These are phyloP conservation scores for Zaprionus vittiger DNA, from an alignment of 1,140 invertebrate genomes.

Conservation along the genomic window DNA sequence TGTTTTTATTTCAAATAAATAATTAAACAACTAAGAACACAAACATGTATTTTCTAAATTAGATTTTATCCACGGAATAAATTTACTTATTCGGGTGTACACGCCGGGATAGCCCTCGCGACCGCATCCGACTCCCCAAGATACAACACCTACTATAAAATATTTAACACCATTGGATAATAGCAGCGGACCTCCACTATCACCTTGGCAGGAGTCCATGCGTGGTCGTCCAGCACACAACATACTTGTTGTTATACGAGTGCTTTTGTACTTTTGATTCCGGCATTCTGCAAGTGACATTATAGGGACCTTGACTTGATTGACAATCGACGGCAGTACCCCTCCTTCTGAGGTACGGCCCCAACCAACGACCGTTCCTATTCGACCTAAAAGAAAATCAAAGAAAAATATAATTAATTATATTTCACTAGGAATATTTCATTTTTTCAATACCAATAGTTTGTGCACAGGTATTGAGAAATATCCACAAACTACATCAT, in stretches of 20 bases:
- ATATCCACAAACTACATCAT: constrained; percentile 50
- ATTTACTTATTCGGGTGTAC: constrained; percentile 83
- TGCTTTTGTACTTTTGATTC: constrained; percentile 92
- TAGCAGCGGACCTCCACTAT: constrained; percentile 92
- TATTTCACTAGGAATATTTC: background rate
- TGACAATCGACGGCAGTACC: constrained; percentile 90
- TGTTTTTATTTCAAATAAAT: constrained; percentile 12
- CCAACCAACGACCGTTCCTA: constrained; percentile 92
- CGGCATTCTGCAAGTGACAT: constrained; percentile 91
- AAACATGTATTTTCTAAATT: constrained; percentile 84
- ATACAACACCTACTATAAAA: constrained; percentile 90
- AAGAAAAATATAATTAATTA: background rate
- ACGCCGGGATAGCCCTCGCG: constrained; percentile 86
- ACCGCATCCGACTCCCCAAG: constrained; percentile 89
- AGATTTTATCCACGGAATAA: constrained; percentile 83
- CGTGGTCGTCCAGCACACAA: constrained; percentile 91
- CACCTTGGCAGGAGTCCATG: constrained; percentile 93
- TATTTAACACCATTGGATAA: constrained; percentile 89
- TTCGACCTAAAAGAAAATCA: constrained; percentile 59
- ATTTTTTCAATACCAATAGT: background rate
- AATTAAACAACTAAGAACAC: constrained; percentile 67
- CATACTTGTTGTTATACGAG: constrained; percentile 92
- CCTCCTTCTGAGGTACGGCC: constrained; percentile 92
- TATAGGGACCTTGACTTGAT: constrained; percentile 94
- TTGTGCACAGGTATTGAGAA: background rate